A percentile compares a stretch with the other conserved stretches of the same genome.
Conservation (phyloP, 1,140 invertebrate species). For the Octopus bimaculoides region DNA sequence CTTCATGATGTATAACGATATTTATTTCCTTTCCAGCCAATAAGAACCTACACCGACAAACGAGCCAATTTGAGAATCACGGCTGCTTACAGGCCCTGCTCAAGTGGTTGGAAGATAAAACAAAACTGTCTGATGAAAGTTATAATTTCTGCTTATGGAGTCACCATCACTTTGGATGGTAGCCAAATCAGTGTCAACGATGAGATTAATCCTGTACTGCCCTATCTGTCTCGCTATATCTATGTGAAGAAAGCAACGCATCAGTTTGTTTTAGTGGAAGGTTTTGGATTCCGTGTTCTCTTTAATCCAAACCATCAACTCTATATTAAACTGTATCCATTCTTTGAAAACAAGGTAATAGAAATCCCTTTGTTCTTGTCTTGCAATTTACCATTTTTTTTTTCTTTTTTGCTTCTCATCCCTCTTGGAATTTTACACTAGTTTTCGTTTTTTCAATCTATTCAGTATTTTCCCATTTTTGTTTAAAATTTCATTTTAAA, state of each 20-base stretch:
- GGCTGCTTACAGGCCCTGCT: conserved; percentile 20
- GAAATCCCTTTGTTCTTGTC: not conserved
- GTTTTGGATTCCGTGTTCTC: conserved; percentile 28
- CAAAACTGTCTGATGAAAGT: conserved; percentile 23
- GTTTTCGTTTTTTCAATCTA: no score
- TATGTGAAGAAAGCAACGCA: conserved; percentile 29
- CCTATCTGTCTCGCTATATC: conserved; percentile 20
- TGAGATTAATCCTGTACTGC: conserved; percentile 14
- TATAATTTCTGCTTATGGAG: conserved; percentile 21
- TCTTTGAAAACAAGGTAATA: conserved; percentile 31
- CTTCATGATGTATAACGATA: no score
- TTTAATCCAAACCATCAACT: conserved; percentile 19
- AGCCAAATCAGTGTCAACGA: conserved; percentile 14
- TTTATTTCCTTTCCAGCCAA: not conserved
- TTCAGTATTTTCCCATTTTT: no score
- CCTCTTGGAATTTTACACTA: no score
- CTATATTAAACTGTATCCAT: conserved; percentile 26
- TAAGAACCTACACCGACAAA: conserved; percentile 14
- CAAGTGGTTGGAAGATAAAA: not conserved
- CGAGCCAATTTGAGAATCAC: conserved; percentile 22
- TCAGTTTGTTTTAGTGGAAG: conserved; percentile 21
- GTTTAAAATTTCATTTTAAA: no score
- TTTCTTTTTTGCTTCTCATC: no score
- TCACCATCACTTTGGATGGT: conserved; percentile 21
- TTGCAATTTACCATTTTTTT: no score